A percentile compares a stretch with the other conserved stretches of the same genome.
Evolutionary conservation across 92 coral and sea anemone genomes (phyloP).

Genomic region (Siderastrea radians): DNA sequence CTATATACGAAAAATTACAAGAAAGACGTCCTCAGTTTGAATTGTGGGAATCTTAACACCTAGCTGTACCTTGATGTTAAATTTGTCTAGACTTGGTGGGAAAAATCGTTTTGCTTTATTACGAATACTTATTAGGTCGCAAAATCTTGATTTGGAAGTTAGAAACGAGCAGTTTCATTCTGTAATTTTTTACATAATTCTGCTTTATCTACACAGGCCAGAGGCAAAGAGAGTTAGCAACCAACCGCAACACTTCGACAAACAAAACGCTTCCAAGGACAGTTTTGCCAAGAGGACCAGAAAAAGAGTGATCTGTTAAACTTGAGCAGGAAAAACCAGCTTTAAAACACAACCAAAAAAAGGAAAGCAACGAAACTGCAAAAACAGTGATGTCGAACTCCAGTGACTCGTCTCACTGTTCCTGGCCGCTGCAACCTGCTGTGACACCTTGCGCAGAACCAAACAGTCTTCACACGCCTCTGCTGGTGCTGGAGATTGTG

Average conservation of each 20-base stretch:
- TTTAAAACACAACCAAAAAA: not conserved
- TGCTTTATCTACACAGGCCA: not conserved
- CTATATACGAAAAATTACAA: not conserved
- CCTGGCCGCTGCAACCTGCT: slow-evolving; percentile 39
- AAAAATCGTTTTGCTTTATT: not conserved
- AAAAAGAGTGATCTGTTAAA: too few species aligned
- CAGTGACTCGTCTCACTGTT: slow-evolving; percentile 8
- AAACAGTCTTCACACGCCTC: not conserved
- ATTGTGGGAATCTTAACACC: not conserved
- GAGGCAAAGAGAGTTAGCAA: not conserved
- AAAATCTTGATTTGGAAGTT: not conserved
- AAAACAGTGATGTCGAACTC: not conserved
- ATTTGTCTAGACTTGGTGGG: not conserved
- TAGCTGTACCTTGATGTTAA: not conserved
- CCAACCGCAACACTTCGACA: not conserved
- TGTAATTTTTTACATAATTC: not conserved
- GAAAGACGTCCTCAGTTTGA: not conserved
- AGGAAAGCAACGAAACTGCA: not conserved
- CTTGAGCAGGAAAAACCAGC: not conserved
- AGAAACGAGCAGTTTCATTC: not conserved
- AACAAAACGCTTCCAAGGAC: not conserved
- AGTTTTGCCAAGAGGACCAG: not conserved
- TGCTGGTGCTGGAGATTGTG: not conserved
- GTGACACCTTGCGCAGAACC: slow-evolving; percentile 16
- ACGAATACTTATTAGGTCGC: not conserved